Evolutionary conservation across 1,140 invertebrate genomes (phyloP).

Genomic region (Chironomus tepperi): DNA sequence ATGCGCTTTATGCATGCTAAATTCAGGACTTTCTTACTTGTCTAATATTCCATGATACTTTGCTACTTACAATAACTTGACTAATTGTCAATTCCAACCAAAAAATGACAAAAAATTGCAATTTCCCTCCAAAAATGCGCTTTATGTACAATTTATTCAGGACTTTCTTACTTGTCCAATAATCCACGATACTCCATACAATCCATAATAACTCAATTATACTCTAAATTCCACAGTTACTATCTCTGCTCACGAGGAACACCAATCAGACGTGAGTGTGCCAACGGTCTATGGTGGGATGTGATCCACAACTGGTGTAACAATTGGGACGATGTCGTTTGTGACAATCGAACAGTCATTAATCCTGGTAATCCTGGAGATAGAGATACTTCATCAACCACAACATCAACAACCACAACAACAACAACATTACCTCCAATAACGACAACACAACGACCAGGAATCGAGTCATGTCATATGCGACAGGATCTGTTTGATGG

Average conservation of each 20-base stretch:
- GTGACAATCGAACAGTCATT: neutral
- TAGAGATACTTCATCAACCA: neutral
- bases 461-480: neutral
- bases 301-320: neutral
- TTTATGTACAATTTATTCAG: too few species aligned
- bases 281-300: neutral
- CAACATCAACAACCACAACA: too few species aligned
- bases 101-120: too few species aligned
- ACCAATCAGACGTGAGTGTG: neutral
- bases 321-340: neutral
- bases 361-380: neutral
- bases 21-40: neutral
- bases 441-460: neutral
- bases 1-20: too few species aligned
- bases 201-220: too few species aligned
- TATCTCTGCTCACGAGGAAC: neutral
- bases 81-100: too few species aligned
- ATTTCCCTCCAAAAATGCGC: too few species aligned
- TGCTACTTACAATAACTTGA: neutral
- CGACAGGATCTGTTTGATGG: neutral
- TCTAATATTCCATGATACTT: neutral
- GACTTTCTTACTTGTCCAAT: neutral
- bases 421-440: neutral
- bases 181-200: neutral
- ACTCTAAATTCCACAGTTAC: too few species aligned